Base-by-base conservation (phyloP, 2,113 vertebrate genomes). In the Crypturellus undulatus region DNA sequence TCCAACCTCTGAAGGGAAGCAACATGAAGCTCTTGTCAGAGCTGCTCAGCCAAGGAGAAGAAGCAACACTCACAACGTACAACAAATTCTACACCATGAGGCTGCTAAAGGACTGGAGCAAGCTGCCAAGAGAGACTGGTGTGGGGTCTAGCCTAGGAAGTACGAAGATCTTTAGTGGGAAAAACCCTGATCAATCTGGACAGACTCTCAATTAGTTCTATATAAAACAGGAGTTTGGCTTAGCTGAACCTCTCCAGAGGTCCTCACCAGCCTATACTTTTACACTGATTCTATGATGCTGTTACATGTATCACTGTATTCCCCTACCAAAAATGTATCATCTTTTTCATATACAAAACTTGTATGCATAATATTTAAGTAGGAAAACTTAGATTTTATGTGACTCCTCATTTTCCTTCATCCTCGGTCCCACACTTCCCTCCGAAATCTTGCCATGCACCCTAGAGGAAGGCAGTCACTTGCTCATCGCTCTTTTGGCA, bases 391-490 rank as follows among this genome's bases (percentile, higher is more conserved):
- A 32, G 16, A 58, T 18, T 58, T 58, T 18, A 76, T 45, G 34
- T 8, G 4, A 34, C 0, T 3, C 22, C 3, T 9, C 10, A 30
- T 3, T 2, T 1, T 10, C 6, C 12, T 30, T 6, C 36, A 8
- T 54, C 52, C 26, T 28, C 15, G 10, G 24, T 32, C 13, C 20
- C 19, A 28, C 15, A 30, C 1, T 47, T 83, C 6, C 19, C 11
- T 51, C 72, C 80, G 63, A 93, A 90, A 83, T 49, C 4, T 40
- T 77, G 6, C 5, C 32, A 0, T 17, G 7, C 28, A 5, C 60
- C 85, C 20, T 54, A 75, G 5, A 42, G 7, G 10, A 71, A 52
- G 5, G 5, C 4, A 56, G 52, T 78, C 63, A 36, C 79, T 89
- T 89, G 26, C 30, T 40, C 69, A 12, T 67, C 5, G 4, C 0